Evolutionary conservation across 2,888 invertebrate species (phyloP).

Genomic region (Hedya salicella): DNA sequence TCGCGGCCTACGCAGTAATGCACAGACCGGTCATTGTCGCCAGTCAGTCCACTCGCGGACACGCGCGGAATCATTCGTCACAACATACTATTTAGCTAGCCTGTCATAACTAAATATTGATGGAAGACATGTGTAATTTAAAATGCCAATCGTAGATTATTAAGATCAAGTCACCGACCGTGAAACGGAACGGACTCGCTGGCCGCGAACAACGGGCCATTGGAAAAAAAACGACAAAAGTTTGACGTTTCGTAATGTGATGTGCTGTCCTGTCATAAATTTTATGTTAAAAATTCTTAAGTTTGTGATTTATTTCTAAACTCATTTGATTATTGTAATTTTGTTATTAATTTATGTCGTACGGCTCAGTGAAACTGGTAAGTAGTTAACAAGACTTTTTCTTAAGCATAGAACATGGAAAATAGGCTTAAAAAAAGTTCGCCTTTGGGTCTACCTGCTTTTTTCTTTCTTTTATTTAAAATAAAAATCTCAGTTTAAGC

Average conservation of each 20-base stretch:
- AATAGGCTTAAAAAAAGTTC: conserved; percentile 43
- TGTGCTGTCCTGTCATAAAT: conserved; percentile 61
- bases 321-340: conserved; percentile 47
- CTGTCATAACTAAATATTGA: conserved; percentile 24
- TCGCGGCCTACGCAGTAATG: conserved; percentile 70
- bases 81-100: conserved; percentile 31
- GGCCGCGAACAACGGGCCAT: conserved; percentile 60
- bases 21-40: conserved; percentile 73
- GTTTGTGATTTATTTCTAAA: conserved; percentile 49
- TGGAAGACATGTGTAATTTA: conserved; percentile 31
- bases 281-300: conserved; percentile 57
- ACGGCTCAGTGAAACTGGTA: conserved; percentile 29
- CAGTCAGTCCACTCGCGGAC: conserved; percentile 42
- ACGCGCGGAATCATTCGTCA: conserved; percentile 39
- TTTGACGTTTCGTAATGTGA: conserved; percentile 73
- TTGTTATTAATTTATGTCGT: conserved; percentile 50
- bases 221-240: conserved; percentile 63
- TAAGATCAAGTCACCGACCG: conserved; percentile 57
- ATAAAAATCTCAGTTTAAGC: not conserved
- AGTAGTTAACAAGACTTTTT: conserved; percentile 34
- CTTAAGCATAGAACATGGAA: conserved; percentile 22
- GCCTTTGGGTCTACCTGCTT: conserved; percentile 42
- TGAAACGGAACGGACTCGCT: conserved; percentile 75
- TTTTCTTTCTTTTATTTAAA: conserved; percentile 32
- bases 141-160: conserved; percentile 36